Percentiles rank a stretch among this genome's conserved stretches.
Evolutionary conservation across 2,888 invertebrate species (phyloP).

Genomic region (Byasa hedistus): DNA sequence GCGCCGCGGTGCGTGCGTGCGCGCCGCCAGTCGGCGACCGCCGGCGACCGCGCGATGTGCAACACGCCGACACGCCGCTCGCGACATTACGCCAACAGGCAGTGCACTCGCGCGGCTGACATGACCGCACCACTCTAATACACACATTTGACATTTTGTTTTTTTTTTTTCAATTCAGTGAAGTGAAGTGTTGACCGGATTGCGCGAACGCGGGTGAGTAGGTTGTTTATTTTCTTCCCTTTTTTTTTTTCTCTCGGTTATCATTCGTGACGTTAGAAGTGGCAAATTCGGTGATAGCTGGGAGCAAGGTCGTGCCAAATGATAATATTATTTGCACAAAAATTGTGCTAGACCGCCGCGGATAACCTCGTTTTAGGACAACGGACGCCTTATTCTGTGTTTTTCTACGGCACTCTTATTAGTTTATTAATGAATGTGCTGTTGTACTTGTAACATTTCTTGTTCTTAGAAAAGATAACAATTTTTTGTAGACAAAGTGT

Average conservation of each 20-base stretch:
- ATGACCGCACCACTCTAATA: conserved; percentile 37
- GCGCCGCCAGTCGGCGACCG: conserved; percentile 70
- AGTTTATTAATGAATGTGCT: conserved; percentile 24
- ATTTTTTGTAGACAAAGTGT: conserved; percentile 20
- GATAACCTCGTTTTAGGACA: conserved; percentile 77
- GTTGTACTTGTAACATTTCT: conserved; percentile 25
- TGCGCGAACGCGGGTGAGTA: conserved; percentile 34
- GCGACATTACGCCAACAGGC: conserved; percentile 41
- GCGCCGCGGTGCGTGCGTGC: conserved; percentile 59
- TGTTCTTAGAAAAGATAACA: conserved; percentile 30
- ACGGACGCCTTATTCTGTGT: conserved; percentile 54
- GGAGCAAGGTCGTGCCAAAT: conserved; percentile 75
- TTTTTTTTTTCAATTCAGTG: conserved; percentile 36
- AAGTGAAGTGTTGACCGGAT: conserved; percentile 38
- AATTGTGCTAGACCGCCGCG: conserved; percentile 71
- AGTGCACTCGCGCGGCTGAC: conserved; percentile 50
- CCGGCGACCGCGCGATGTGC: conserved; percentile 72
- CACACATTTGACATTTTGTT: conserved; percentile 36
- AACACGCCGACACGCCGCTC: conserved; percentile 38
- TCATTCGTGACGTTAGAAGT: conserved; percentile 65
- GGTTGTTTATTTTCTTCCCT: conserved; percentile 39
- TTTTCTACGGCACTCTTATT: conserved; percentile 34
- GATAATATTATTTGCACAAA: conserved; percentile 79
- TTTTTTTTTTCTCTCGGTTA: conserved; percentile 50
- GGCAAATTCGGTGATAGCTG: conserved; percentile 74